phyloP scores from a whole-genome alignment of 1,140 invertebrate species.

The Calliphora vicina region DNA sequence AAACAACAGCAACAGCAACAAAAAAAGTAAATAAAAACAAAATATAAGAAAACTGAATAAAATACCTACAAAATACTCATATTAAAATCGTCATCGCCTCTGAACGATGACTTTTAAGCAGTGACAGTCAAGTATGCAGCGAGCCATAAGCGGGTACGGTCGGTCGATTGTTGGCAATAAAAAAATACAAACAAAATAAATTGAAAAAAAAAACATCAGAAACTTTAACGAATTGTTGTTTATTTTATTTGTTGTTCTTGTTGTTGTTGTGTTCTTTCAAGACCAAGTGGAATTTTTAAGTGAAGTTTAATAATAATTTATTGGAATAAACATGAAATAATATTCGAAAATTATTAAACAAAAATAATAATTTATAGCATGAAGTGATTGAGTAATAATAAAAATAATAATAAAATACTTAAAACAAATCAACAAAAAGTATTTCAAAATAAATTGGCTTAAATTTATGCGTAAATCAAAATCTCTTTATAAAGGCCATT shows the following conservation, averaged over 20 bases:
- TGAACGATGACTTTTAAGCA: constrained; percentile 35
- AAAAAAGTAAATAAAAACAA: not conserved
- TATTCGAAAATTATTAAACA: no score
- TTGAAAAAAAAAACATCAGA: not conserved
- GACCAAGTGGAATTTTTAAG: not conserved
- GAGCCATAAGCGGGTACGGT: constrained; percentile 29
- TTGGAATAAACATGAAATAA: not conserved
- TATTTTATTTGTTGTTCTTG: no score
- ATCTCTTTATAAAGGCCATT: no score
- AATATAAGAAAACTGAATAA: not conserved
- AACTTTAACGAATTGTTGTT: not conserved
- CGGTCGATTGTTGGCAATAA: constrained; percentile 18
- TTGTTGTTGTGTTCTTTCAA: not conserved
- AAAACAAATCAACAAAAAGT: no score
- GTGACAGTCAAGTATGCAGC: constrained; percentile 31
- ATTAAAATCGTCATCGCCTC: constrained; percentile 27
- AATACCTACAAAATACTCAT: constrained; percentile 19
- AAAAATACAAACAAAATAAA: not conserved
- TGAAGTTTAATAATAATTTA: constrained; percentile 2
- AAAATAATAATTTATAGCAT: no score
- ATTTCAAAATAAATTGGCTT: no score
- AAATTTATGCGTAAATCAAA: no score
- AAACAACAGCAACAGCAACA: not conserved
- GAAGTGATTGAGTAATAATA: no score
- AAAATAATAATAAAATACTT: no score